Conservation (phyloP, 2,888 invertebrate species). For the Ariolimax columbianus region DNA sequence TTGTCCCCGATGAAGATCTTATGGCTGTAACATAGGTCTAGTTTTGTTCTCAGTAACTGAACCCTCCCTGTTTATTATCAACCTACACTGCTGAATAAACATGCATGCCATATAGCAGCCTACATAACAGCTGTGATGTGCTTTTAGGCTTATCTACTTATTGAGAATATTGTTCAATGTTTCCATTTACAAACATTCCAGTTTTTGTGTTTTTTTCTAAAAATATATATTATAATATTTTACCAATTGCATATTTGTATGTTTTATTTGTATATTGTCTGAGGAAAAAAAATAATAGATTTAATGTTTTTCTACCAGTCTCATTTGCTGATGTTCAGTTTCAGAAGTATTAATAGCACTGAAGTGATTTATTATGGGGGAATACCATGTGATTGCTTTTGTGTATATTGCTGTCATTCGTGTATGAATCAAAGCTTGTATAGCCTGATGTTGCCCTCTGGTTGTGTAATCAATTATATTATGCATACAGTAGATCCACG, state of each 20-base stretch:
- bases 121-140: background rate
- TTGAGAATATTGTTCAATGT: background rate
- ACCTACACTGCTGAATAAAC: background rate
- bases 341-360: conserved; percentile 4
- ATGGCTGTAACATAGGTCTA: background rate
- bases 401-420: background rate
- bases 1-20: no score
- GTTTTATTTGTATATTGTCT: background rate
- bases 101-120: background rate
- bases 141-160: background rate
- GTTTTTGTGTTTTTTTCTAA: background rate
- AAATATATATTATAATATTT: background rate
- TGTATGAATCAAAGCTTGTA: background rate
- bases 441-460: background rate
- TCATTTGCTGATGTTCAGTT: background rate
- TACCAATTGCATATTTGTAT: background rate
- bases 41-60: no score
- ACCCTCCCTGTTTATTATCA: no score
- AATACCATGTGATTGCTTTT: background rate
- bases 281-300: background rate
- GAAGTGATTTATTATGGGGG: background rate
- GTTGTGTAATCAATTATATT: background rate
- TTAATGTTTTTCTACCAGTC: background rate
- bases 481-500: no score
- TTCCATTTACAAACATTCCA: conserved; percentile 17